Conservation (phyloP, 2,113 vertebrate species). For the Hydrochoerus hydrochaeris region DNA sequence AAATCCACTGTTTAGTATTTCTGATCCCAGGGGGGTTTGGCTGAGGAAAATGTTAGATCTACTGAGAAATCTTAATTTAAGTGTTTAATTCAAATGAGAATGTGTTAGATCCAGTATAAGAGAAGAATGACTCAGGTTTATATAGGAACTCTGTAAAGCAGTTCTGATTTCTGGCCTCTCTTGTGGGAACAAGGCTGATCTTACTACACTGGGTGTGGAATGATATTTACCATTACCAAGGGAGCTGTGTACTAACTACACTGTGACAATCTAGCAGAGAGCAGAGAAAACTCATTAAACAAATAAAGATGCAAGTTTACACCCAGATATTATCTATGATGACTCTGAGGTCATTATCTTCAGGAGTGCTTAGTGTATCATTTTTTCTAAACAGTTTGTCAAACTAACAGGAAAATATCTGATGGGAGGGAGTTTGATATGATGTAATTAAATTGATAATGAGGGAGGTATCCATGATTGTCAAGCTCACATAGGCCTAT, state of each 20-base stretch:
- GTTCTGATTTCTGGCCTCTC: background rate
- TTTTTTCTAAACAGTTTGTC: slow-evolving; percentile 48
- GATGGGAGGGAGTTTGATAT: background rate
- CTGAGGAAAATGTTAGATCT: background rate
- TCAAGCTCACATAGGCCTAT: background rate
- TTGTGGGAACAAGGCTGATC: slow-evolving; percentile 12
- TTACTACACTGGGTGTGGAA: background rate
- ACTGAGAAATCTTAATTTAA: background rate
- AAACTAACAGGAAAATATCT: background rate
- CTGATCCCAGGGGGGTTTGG: background rate
- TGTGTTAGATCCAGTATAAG: background rate
- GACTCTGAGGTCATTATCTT: background rate
- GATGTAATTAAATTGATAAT: slow-evolving; percentile 28
- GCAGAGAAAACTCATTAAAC: slow-evolving; percentile 20
- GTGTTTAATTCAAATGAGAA: slow-evolving; percentile 48
- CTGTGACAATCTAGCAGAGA: background rate
- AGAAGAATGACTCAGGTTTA: slow-evolving; percentile 35
- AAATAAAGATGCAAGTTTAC: background rate
- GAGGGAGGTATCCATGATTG: background rate
- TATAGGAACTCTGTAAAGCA: background rate
- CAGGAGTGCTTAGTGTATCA: background rate
- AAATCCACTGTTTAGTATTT: slow-evolving; percentile 25
- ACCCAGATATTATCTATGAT: background rate
- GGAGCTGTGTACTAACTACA: background rate
- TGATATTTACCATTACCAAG: slow-evolving; percentile 16